These are phyloP conservation scores for Rhinichthys osculus DNA, from an alignment of 2,797 vertebrate genomes.

Conservation along the genomic window DNA sequence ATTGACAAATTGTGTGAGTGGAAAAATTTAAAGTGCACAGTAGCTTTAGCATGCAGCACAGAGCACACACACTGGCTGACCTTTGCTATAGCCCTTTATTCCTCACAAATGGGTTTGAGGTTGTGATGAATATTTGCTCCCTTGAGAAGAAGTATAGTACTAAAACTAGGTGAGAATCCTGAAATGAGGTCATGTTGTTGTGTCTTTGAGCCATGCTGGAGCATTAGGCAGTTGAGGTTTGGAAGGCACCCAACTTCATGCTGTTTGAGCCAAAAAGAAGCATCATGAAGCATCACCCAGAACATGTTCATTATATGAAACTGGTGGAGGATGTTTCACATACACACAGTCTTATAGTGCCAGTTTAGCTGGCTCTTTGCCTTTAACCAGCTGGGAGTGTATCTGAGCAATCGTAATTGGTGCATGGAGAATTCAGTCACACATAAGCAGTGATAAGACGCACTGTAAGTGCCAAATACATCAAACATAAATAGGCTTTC, in stretches of 20 bases:
- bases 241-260: slow-evolving; percentile 1
- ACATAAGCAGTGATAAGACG: slow-evolving; percentile 6
- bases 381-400: neutral
- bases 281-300: neutral
- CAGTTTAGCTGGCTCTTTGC: slow-evolving; percentile 16
- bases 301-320: neutral
- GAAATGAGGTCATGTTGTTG: slow-evolving; percentile 20
- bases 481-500: neutral
- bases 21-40: neutral
- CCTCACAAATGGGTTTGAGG: neutral
- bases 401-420: slow-evolving; percentile 14
- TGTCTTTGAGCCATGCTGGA: neutral
- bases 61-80: neutral
- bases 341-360: neutral
- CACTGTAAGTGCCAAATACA: neutral
- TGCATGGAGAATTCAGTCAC: slow-evolving; percentile 17
- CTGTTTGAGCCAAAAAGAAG: neutral
- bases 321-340: neutral
- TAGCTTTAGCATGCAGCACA: neutral
- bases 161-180: neutral
- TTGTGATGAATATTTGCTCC: neutral
- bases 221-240: neutral
- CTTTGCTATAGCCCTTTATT: neutral
- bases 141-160: neutral
- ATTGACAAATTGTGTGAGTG: neutral